Percentiles rank a stretch among this genome's conserved stretches.
phyloP scores from a whole-genome alignment of 1,140 invertebrate genomes.

The Drosophila guanche region DNA sequence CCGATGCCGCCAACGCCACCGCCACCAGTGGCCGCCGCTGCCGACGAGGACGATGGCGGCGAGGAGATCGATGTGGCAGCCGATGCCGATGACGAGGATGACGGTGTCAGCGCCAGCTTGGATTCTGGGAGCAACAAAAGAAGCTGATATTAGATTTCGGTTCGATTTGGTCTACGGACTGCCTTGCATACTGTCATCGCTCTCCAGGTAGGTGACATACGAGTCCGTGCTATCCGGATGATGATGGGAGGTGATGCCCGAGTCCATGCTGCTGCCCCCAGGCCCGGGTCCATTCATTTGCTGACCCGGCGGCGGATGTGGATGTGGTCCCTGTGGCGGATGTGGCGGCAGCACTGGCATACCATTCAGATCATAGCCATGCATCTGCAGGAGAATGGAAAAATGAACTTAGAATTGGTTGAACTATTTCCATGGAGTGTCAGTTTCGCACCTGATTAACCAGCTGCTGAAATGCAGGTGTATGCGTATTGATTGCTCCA shows the following conservation, averaged over 20 bases:
- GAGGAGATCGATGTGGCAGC: conserved; percentile 78
- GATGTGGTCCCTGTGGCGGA: conserved; percentile 85
- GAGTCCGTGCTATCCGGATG: conserved; percentile 93
- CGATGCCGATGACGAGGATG: conserved; percentile 74
- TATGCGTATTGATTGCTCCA: conserved; percentile 89
- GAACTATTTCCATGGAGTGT: background rate
- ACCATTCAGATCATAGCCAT: conserved; percentile 91
- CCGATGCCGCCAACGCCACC: conserved; percentile 37
- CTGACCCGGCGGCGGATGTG: conserved; percentile 79
- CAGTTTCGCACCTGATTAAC: conserved; percentile 91
- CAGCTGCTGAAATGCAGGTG: conserved; percentile 97
- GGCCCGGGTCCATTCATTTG: conserved; percentile 77
- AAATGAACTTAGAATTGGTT: background rate
- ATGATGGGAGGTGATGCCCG: conserved; percentile 84
- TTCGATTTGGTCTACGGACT: conserved; percentile 86
- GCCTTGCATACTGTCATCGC: conserved; percentile 90
- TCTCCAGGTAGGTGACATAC: conserved; percentile 95
- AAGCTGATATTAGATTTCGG: conserved; percentile 83
- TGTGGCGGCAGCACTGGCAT: conserved; percentile 84
- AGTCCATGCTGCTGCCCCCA: conserved; percentile 79
- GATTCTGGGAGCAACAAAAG: conserved; percentile 83
- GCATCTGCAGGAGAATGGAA: conserved; percentile 87
- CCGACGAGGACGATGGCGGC: conserved; percentile 60
- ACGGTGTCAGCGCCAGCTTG: conserved; percentile 80
- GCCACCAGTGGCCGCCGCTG: conserved; percentile 8